A percentile compares a stretch with the other conserved stretches of the same genome.
These are phyloP conservation scores for Pristionchus japonicus DNA, from an alignment of 2,888 invertebrate genomes.

Conservation along the genomic window DNA sequence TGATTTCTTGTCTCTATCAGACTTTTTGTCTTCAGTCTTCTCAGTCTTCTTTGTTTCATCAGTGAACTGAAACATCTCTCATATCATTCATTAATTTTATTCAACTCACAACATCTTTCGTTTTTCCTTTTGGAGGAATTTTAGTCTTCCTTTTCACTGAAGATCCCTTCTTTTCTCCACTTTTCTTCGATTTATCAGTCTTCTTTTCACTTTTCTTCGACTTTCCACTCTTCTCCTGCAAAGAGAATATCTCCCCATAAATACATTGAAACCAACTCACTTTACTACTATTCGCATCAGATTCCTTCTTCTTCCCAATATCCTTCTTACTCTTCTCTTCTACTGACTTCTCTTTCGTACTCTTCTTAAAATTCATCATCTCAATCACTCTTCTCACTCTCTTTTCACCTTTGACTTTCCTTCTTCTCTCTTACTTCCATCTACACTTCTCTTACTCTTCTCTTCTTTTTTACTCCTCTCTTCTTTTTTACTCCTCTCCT, in stretches of 20 bases:
- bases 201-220: constrained; percentile 1
- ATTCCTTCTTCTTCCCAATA: not conserved
- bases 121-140: not conserved
- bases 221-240: not conserved
- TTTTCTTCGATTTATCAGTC: not conserved
- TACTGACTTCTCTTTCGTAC: too few species aligned
- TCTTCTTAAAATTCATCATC: not conserved
- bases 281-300: not conserved
- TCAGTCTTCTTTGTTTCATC: constrained; percentile 5
- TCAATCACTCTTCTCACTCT: not conserved
- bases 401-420: not conserved
- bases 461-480: not conserved
- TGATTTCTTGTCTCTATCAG: not conserved
- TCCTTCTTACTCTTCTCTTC: not conserved
- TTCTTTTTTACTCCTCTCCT: not conserved
- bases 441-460: not conserved
- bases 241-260: not conserved
- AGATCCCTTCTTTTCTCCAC: not conserved
- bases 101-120: not conserved
- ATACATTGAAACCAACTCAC: not conserved
- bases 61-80: not conserved
- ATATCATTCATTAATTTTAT: not conserved
- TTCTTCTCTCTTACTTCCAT: not conserved
- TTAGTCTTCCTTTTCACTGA: not conserved
- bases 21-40: not conserved